phyloP scores from a whole-genome alignment of 1,140 invertebrate species.

The Zaprionus kolodkinae region DNA sequence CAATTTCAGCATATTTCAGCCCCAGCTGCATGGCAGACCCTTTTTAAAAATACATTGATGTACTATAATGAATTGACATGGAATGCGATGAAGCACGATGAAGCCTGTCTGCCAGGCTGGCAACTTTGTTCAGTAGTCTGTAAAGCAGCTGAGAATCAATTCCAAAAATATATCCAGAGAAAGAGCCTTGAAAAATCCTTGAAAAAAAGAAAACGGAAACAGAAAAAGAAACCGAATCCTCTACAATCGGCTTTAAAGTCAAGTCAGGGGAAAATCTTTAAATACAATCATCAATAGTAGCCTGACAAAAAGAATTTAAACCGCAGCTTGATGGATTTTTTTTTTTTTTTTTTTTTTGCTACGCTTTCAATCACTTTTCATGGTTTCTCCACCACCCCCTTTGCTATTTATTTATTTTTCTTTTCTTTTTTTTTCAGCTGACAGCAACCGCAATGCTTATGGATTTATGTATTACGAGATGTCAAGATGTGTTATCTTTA shows the following conservation, averaged over 20 bases:
- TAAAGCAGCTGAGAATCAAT: neutral
- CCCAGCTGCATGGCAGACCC: neutral
- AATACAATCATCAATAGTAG: neutral
- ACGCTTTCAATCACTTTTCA: no score
- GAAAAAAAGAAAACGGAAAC: neutral
- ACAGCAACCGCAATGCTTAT: conserved; percentile 28
- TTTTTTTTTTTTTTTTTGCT: conserved; percentile 3
- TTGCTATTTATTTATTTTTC: conserved; percentile 8
- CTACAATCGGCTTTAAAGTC: neutral
- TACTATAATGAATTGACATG: neutral
- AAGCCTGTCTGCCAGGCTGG: neutral
- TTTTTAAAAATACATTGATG: neutral
- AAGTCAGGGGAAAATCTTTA: neutral
- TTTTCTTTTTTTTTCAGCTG: conserved; percentile 22
- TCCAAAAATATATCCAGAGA: neutral
- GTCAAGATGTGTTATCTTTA: conserved; percentile 35
- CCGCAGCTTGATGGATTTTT: conserved; percentile 4
- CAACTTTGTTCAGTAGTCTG: neutral
- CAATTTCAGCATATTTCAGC: neutral
- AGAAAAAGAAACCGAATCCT: neutral
- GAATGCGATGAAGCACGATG: conserved; percentile 3
- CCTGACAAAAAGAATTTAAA: neutral
- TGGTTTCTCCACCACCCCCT: no score
- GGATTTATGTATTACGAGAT: conserved; percentile 40
- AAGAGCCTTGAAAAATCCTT: neutral